phyloP scores from a whole-genome alignment of 2,113 vertebrate genomes.

The Tachycineta bicolor region DNA sequence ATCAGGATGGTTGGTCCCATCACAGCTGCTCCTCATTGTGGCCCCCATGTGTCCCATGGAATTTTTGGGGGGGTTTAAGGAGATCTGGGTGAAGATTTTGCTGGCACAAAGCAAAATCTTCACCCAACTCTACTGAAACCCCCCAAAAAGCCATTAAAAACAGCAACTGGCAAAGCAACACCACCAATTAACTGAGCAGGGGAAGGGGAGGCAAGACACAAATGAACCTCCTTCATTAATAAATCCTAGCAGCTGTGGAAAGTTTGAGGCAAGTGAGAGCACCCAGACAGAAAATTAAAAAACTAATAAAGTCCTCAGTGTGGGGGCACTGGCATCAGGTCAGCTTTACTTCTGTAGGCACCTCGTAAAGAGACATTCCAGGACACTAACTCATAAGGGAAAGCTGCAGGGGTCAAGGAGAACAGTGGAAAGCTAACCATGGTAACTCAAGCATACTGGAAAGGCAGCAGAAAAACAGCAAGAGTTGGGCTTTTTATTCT shows the following conservation, averaged over 20 bases:
- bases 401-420: slow-evolving; percentile 74
- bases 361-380: slow-evolving; percentile 85
- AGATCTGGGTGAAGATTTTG: neutral
- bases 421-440: slow-evolving; percentile 74
- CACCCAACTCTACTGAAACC: neutral
- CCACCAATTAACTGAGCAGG: neutral
- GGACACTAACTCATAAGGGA: slow-evolving; percentile 82
- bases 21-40: neutral
- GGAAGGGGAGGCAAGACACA: slow-evolving; percentile 34
- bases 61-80: neutral
- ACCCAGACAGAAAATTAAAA: slow-evolving; percentile 86
- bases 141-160: neutral
- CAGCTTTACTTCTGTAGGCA: slow-evolving; percentile 78
- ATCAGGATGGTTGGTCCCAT: neutral
- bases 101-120: neutral
- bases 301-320: slow-evolving; percentile 84
- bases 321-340: slow-evolving; percentile 80
- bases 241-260: slow-evolving; percentile 79
- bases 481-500: neutral
- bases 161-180: neutral
- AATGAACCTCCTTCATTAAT: slow-evolving; percentile 55
- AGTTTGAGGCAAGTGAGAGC: slow-evolving; percentile 78
- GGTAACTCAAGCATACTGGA: slow-evolving; percentile 60
- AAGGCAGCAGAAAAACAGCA: slow-evolving; percentile 22
- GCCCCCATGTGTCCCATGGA: neutral